Base-by-base conservation (phyloP, 2,113 vertebrate species). In the Haemorhous mexicanus region DNA sequence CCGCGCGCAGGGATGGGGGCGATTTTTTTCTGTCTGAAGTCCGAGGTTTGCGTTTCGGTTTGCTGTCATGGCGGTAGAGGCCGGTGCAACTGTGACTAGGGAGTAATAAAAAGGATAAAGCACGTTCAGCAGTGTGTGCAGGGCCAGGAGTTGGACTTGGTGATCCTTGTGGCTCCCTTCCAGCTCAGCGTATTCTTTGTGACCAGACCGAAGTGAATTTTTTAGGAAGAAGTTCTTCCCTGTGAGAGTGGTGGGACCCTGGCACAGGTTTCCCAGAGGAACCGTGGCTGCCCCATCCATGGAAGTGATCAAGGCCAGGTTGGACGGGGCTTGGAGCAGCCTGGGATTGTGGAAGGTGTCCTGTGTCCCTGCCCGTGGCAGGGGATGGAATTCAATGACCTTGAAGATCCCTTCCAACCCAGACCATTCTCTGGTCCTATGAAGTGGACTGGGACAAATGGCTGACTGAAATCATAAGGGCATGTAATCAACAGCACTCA, bases 91-190 rank as follows among this genome's bases (percentile, higher is more conserved):
- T 2, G 13, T 21, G 8, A 4, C 5, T 20, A 4, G 52, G 43
- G 47, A 18, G 2, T 26, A 6, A 9, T 2, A 1, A 1, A 18
- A 13, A 23, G 14, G 22, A 7, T 49, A 2, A 75, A 84, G 33
- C 1, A 0, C 8, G 0, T 10, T 19, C 23, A 27, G 47, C 19
- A 4, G 0, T 11, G 2, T 1, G 8, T 4, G 61, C 43, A 7
- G 22, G 37, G 52, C 30, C 32, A 3, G 22, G 37, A 53, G 39
- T 20, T 61, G 63, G 55, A 13, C 37, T 44, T 22, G 4, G 1
- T 37, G 37, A 6, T 16, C 33, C 46, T 19, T 52, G 37, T 33
- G 46, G 18, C 27, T 77, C 18, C 9, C 39, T 78, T 69, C 33
- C 47, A 4, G 5, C 47, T 78, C 55, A 5, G 33, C 28, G 3